Evolutionary conservation across 2,113 vertebrate species (phyloP).

Genomic region (Ailurus styani): DNA sequence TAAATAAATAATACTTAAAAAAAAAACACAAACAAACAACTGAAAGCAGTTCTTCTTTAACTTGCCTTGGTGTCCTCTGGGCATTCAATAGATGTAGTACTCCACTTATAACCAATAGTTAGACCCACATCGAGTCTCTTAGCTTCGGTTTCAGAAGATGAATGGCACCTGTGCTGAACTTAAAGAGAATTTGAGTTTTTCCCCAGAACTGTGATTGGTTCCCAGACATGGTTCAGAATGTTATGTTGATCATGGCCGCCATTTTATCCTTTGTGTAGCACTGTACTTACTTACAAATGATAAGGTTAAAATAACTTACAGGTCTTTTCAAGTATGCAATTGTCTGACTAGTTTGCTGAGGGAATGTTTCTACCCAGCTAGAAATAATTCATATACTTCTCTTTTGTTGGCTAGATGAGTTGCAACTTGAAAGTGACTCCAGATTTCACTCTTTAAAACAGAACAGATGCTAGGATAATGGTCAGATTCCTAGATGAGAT

Average conservation of each 20-base stretch:
- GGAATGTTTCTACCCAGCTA: background rate
- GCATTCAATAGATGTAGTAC: background rate
- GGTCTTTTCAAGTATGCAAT: background rate
- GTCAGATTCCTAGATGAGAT: conserved; percentile 17
- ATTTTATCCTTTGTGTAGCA: background rate
- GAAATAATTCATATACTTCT: background rate
- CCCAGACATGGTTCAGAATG: background rate
- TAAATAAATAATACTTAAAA: background rate
- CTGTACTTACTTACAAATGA: background rate
- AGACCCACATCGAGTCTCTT: background rate
- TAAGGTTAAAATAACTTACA: accelerated
- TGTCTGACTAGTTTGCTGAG: background rate
- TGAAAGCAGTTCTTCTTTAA: background rate
- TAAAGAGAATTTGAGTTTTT: background rate
- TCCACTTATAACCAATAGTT: background rate
- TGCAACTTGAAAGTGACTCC: conserved; percentile 5
- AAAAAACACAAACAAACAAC: no score
- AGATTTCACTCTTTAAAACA: conserved; percentile 48
- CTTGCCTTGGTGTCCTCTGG: background rate
- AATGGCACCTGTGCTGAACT: background rate
- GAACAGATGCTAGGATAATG: conserved; percentile 26
- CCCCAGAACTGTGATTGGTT: background rate
- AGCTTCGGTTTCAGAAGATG: background rate
- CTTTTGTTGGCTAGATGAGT: background rate
- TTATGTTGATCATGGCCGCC: background rate